Base-by-base conservation (phyloP, 2,113 vertebrate species). In the Psilopsiagon aurifrons region DNA sequence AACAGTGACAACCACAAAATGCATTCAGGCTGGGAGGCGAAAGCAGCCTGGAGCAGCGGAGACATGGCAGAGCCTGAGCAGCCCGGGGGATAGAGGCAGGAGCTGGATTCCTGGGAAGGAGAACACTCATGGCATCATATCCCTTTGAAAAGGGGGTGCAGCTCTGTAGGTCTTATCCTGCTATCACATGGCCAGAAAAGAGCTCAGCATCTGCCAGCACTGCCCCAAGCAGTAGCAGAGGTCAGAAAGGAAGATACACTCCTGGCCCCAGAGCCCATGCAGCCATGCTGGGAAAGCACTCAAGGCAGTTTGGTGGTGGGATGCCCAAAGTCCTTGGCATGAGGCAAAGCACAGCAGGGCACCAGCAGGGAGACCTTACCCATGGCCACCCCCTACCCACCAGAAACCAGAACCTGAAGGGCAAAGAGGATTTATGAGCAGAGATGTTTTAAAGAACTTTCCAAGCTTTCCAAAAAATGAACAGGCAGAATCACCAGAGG, bases 321-420 rank as follows among this genome's bases (percentile, higher is more conserved):
- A 74, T 63, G 12, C 31, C 31, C 57, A 11, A 77, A 31, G 63
- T 91, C 77, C 66, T 70, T 49, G 88, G 83, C 71, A 63, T 52
- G 63, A 87, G 80, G 95, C 86, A 92, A 94, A 95, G 92, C 94
- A 91, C 4, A 3, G 74, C 73, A 64, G 70, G 83, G 83, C 64
- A 66, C 46, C 84, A 19, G 87, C 54, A 0, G 63, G 18, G 74
- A 94, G 27, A n/a, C 44, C 78, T 88, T 33, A 88, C 86, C 88
- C 86, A 1, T 23, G 46, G 43, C 88, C 88, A 73, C 43, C 86
- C 84, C 63, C 86, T 44, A 62, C 92, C 66, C 86, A 1, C 74
- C 83, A 96, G 88, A 96, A 96, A 95, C 95, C 96, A 96, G 95
- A 95, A 95, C 88, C 95, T 96, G 95, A 96, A 96, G 91, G 96